These are phyloP conservation scores for Vipera ursinii DNA, from an alignment of 2,797 vertebrate species.

Conservation along the genomic window DNA sequence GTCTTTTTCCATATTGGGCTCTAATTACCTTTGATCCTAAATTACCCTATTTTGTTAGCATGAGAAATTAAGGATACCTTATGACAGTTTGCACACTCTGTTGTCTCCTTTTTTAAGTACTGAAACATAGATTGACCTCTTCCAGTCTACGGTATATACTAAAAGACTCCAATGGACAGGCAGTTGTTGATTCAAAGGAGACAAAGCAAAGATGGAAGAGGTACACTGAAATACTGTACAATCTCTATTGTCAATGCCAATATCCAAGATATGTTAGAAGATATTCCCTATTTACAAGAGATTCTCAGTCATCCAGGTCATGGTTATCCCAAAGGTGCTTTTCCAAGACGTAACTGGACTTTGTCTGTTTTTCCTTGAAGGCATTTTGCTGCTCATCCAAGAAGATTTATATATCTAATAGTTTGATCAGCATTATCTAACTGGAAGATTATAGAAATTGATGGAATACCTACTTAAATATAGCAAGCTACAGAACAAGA, in stretches of 20 bases:
- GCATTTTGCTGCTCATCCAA: neutral
- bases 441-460: neutral
- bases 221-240: neutral
- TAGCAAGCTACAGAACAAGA: neutral
- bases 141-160: neutral
- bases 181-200: neutral
- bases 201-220: neutral
- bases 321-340: neutral
- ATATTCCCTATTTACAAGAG: neutral
- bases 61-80: neutral
- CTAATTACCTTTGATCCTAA: neutral
- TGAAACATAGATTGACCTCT: neutral
- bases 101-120: neutral
- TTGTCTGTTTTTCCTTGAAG: neutral
- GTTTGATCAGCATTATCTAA: neutral
- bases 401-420: neutral
- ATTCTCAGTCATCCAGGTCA: neutral
- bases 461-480: neutral
- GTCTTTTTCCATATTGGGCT: neutral
- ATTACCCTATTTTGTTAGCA: neutral
- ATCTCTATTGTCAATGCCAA: neutral
- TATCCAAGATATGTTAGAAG: neutral
- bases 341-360: neutral
- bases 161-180: neutral
- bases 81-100: neutral